These are phyloP conservation scores for Ranitomeya variabilis DNA, from an alignment of 2,113 vertebrate genomes.

Conservation along the genomic window DNA sequence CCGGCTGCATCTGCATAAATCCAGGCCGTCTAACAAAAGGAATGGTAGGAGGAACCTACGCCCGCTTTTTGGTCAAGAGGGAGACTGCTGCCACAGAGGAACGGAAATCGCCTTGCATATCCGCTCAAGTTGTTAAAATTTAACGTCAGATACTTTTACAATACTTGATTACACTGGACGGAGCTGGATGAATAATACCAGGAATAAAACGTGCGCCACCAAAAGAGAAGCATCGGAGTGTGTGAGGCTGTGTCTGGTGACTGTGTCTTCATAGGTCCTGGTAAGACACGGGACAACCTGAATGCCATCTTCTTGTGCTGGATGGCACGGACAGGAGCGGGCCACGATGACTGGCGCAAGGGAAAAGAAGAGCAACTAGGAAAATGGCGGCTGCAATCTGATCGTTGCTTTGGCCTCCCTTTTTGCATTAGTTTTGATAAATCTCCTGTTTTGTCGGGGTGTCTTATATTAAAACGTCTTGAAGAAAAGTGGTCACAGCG, in stretches of 20 bases:
- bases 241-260: background rate
- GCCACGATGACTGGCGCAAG: too few relatives aligned
- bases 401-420: background rate
- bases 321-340: background rate
- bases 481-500: background rate
- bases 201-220: background rate
- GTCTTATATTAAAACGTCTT: background rate
- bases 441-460: background rate
- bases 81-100: background rate
- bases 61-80: slow-evolving; percentile 74
- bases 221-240: background rate
- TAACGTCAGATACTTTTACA: slow-evolving; percentile 63
- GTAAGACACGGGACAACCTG: background rate
- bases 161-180: background rate
- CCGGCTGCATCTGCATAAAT: slow-evolving; percentile 89
- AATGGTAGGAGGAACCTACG: slow-evolving; percentile 88
- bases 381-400: background rate
- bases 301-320: background rate
- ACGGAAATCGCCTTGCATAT: slow-evolving; percentile 73
- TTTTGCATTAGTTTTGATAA: background rate
- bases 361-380: background rate
- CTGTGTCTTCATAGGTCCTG: background rate
- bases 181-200: background rate
- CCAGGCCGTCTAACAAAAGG: slow-evolving; percentile 92
- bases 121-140: slow-evolving; percentile 87